A percentile compares a stretch with the other conserved stretches of the same genome.
Evolutionary conservation across 2,888 invertebrate genomes (phyloP).

Genomic region (Spisula subtruncata): DNA sequence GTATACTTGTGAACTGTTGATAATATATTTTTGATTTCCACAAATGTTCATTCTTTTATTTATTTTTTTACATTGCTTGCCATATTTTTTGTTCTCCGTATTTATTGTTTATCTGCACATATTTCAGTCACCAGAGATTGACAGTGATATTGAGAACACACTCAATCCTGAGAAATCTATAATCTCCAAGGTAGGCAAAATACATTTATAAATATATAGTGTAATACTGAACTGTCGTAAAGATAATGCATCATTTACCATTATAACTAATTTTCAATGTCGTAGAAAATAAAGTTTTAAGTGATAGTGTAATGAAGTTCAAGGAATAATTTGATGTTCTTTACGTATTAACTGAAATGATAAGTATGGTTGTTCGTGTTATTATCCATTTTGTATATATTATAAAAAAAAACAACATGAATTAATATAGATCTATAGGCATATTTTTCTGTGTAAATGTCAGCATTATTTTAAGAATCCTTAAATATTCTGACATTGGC

Average conservation of each 20-base stretch:
- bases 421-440: not conserved
- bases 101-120: not conserved
- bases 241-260: not conserved
- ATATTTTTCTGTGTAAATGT: not conserved
- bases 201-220: not conserved
- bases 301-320: too few species aligned
- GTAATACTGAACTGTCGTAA: not conserved
- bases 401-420: not conserved
- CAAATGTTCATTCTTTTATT: too few species aligned
- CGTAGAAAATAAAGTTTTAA: too few species aligned
- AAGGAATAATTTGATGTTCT: not conserved
- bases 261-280: not conserved
- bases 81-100: not conserved
- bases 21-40: too few species aligned
- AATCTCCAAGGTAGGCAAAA: slow-evolving; percentile 56
- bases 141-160: slow-evolving; percentile 80
- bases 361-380: not conserved
- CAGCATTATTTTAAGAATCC: not conserved
- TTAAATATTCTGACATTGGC: too few species aligned
- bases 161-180: slow-evolving; percentile 71
- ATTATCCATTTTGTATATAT: not conserved
- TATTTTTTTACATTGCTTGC: too few species aligned
- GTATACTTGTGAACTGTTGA: too few species aligned
- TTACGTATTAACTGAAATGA: not conserved
- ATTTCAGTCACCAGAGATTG: slow-evolving; percentile 74